These are phyloP conservation scores for Chaetoderma sp. DNA, from an alignment of 2,888 invertebrate genomes.

Conservation along the genomic window DNA sequence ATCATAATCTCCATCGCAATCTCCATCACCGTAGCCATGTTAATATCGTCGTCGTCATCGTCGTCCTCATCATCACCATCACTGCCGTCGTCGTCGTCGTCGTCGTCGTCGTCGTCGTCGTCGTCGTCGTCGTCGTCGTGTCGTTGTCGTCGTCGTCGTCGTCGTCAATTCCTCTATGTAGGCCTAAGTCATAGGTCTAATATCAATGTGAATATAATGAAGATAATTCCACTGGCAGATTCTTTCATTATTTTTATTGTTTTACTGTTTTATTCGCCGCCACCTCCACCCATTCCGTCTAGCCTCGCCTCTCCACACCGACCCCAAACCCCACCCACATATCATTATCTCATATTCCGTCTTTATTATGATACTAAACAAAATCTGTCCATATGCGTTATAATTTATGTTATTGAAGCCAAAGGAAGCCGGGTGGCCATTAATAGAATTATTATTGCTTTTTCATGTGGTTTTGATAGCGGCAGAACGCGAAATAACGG, in stretches of 20 bases:
- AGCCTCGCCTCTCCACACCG: background rate
- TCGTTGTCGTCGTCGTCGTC: background rate
- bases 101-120: conserved; percentile 17
- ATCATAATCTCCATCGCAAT: background rate
- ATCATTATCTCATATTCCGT: background rate
- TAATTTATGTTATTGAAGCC: no score
- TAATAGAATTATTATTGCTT: no score
- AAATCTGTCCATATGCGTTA: no score
- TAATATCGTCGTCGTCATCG: conserved; percentile 12
- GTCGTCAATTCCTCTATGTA: background rate
- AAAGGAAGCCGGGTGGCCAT: no score
- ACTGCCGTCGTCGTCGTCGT: conserved; percentile 22
- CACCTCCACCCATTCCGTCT: conserved; percentile 8
- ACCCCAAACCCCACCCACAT: background rate
- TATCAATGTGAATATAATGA: no score
- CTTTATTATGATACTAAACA: no score
- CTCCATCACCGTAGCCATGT: background rate
- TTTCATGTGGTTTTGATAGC: no score
- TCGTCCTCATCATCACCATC: conserved; percentile 29
- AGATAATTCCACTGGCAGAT: no score
- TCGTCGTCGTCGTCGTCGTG: no score
- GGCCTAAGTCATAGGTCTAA: no score
- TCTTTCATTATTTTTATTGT: background rate
- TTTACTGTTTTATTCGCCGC: background rate
- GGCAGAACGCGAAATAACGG: no score